phyloP scores from a whole-genome alignment of 2,888 invertebrate species.

The Hydrotaea cyrtoneurina region DNA sequence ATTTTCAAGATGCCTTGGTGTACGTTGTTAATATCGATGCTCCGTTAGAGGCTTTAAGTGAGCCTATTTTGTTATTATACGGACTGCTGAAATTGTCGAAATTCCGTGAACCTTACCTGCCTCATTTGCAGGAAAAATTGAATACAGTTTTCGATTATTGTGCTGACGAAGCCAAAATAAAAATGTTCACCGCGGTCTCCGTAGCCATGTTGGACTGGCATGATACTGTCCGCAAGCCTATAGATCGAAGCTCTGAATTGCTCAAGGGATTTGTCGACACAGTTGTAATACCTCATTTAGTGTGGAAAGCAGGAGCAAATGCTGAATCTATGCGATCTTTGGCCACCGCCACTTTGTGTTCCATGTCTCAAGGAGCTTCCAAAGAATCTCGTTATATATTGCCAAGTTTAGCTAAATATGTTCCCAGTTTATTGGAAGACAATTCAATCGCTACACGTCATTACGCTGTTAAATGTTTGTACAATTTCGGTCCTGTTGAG shows the following conservation, averaged over 20 bases:
- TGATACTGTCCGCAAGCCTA: slow-evolving; percentile 68
- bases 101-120: slow-evolving; percentile 74
- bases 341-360: slow-evolving; percentile 79
- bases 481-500: slow-evolving; percentile 74
- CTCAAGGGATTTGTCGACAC: slow-evolving; percentile 71
- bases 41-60: slow-evolving; percentile 75
- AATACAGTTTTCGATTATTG: slow-evolving; percentile 75
- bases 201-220: slow-evolving; percentile 77
- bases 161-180: slow-evolving; percentile 77
- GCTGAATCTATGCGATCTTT: slow-evolving; percentile 79
- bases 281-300: slow-evolving; percentile 76
- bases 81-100: slow-evolving; percentile 76
- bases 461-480: slow-evolving; percentile 77
- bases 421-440: slow-evolving; percentile 78
- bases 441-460: slow-evolving; percentile 76
- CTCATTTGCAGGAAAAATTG: slow-evolving; percentile 73
- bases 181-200: slow-evolving; percentile 77
- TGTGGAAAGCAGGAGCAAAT: slow-evolving; percentile 78
- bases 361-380: slow-evolving; percentile 76
- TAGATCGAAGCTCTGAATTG: slow-evolving; percentile 71
- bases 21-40: slow-evolving; percentile 77
- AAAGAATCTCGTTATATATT: slow-evolving; percentile 73
- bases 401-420: slow-evolving; percentile 71
- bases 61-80: slow-evolving; percentile 77
- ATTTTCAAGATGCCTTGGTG: slow-evolving; percentile 72